Base-by-base conservation (phyloP, 1,140 invertebrate species). In the Trigoniulus corallinus region DNA sequence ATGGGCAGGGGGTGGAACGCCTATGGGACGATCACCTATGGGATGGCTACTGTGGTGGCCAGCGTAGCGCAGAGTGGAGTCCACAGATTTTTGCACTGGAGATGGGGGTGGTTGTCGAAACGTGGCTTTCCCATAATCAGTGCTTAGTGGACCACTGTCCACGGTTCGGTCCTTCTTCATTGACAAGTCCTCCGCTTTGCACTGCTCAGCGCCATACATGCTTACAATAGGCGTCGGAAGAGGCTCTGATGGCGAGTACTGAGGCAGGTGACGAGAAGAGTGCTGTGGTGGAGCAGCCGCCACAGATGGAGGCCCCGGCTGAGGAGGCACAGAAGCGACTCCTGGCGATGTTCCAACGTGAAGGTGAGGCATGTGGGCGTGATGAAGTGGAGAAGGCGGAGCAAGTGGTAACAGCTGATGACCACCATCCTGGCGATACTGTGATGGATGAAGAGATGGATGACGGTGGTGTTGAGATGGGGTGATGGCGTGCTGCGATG, bases 281-380 rank as follows among this genome's bases (percentile, higher is more conserved):
- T 34, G 29, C 15, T 7, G 29, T 0, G 72, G 71, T 1, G 73
- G 71, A 1, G 29, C 20, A 27, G 70, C 45, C 59, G 63, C 64
- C 34, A 53, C 40, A 40, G 52, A 41, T 53, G 53, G 50, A 10
- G 7, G 29, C 29, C 7, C 7, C 15, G 29, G 29, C 29, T 56
- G 55, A 55, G 58, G 54, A 10, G 57, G 56, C 42, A 56, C 52
- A 34, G 57, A 47, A 55, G 59, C 43, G 12, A 47, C 13, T 27
- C 37, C 10, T 15, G 18, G 41, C 15, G 29, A 34, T n/a, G n/a
- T n/a, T n/a, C n/a, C n/a, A n/a, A n/a, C n/a, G n/a, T 39, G 37
- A 39, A 13, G 37, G 18, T n/a, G n/a, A 44, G 18, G 42, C 42
- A 21, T 20, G 21, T 44, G 42, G 21, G 7, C 7, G 7, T 44